Evolutionary conservation across 2,888 invertebrate genomes (phyloP), one percentile per base, ranked within the genome.

Genomic region (Cordylochernes scorpioides): DNA sequence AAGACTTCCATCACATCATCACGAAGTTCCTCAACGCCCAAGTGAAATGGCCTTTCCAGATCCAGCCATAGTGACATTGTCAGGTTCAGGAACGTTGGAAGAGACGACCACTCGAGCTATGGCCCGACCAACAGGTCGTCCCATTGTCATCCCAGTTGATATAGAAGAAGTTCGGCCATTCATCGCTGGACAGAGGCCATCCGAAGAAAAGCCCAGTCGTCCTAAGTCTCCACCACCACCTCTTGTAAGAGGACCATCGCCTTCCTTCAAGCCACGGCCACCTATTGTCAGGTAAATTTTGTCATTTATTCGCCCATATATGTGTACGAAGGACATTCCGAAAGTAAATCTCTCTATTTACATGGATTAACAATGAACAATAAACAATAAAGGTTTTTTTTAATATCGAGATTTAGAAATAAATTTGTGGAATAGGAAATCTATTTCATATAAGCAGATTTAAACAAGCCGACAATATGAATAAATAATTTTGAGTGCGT

Each of bases 111-210:
- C 8, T 9, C 19, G 8, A 8, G n/a, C 19, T 15, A 17, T 19
- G 16, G 8, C 16, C 17, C 14, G 18, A 5, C 10, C 28, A 17
- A 24, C 34, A 15, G 59, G 54, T 3, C 57, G 59, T 40, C 61
- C 61, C 2, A 59, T 54, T 42, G 53, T 62, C 13, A 57, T 59
- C 40, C 59, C 61, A 45, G 61, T 68, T 3, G 67, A 67, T 46
- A 62, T 68, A n/a, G 62, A 65, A 34, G 61, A 61, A 38, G 57
- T 64, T 16, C 36, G 39, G 12, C 39, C 39, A 4, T 35, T 28
- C 13, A 25, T 30, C 15, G 37, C 34, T 3, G 30, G 30, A 8
- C 24, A 33, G 8, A 33, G n/a, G n/a, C n/a, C n/a, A n/a, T n/a
- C n/a, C n/a, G n/a, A 33, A 17, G 30, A 32, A 8, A 9, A 10